Conservation (phyloP, 2,888 invertebrate genomes). For the Cenopis cana region DNA sequence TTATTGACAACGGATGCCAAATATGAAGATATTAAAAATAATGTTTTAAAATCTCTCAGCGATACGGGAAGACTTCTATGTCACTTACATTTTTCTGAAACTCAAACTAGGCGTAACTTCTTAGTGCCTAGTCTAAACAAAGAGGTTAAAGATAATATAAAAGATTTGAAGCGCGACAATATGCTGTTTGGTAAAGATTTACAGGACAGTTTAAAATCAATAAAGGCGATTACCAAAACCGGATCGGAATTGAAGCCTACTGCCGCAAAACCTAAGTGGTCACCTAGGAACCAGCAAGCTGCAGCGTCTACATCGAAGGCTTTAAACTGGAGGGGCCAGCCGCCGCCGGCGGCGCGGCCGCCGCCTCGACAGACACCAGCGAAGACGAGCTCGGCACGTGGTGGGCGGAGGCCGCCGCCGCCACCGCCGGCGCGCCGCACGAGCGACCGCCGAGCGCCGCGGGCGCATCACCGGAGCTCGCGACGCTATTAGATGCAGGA, state of each 20-base stretch:
- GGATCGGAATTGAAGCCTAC: background rate
- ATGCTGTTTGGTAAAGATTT: no score
- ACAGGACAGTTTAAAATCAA: no score
- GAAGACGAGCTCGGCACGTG: no score
- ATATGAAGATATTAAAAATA: background rate
- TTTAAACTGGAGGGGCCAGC: slow-evolving; percentile 8
- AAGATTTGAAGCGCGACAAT: no score
- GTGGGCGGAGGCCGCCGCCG: background rate
- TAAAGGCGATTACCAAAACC: background rate
- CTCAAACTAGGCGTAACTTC: slow-evolving; percentile 1
- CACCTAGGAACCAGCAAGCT: background rate
- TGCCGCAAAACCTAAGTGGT: slow-evolving; percentile 1
- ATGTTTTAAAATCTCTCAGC: background rate
- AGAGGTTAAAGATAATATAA: background rate
- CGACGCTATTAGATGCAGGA: background rate
- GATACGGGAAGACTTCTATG: slow-evolving; percentile 1
- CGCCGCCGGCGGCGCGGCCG: background rate
- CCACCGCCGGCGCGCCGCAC: background rate
- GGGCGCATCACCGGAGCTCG: background rate
- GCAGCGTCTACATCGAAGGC: background rate
- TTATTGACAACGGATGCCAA: no score
- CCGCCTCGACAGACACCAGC: background rate
- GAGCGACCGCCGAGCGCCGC: slow-evolving; percentile 2
- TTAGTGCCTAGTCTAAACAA: background rate
- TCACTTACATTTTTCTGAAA: slow-evolving; percentile 1